phyloP scores from a whole-genome alignment of 2,888 invertebrate species.

The Pocota personata region DNA sequence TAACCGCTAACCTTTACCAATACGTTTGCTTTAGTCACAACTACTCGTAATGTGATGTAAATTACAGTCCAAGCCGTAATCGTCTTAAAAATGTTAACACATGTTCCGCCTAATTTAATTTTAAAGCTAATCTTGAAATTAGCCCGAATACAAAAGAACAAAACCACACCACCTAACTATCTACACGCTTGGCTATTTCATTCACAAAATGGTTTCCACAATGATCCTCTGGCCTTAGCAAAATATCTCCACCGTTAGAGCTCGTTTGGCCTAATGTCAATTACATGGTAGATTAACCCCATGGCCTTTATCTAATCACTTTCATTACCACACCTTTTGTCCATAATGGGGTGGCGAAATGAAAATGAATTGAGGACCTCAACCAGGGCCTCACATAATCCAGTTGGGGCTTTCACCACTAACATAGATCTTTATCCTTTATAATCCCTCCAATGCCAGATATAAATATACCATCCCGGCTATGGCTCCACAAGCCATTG shows the following conservation, averaged over 20 bases:
- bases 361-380: slow-evolving; percentile 57
- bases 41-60: not conserved
- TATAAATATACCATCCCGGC: not conserved
- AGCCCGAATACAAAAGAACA: not conserved
- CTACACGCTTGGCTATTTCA: not conserved
- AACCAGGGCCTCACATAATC: slow-evolving; percentile 16
- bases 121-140: slow-evolving; percentile 17
- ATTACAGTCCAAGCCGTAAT: not conserved
- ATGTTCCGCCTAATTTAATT: slow-evolving; percentile 12
- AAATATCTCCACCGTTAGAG: slow-evolving; percentile 2
- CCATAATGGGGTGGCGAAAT: slow-evolving; percentile 48
- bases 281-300: slow-evolving; percentile 65
- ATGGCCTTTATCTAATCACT: slow-evolving; percentile 64
- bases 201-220: not conserved
- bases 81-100: slow-evolving; percentile 11
- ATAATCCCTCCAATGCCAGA: slow-evolving; percentile 54
- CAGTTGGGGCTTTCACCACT: slow-evolving; percentile 15
- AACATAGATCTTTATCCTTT: slow-evolving; percentile 58
- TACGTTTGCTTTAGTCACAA: not conserved
- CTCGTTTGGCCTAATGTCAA: slow-evolving; percentile 55
- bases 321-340: slow-evolving; percentile 69
- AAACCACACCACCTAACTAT: not conserved
- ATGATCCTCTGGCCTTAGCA: not conserved
- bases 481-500: not conserved
- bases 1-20: not conserved